Evolutionary conservation across 2,113 vertebrate genomes (phyloP).

Genomic region (Melanerpes aurifrons): DNA sequence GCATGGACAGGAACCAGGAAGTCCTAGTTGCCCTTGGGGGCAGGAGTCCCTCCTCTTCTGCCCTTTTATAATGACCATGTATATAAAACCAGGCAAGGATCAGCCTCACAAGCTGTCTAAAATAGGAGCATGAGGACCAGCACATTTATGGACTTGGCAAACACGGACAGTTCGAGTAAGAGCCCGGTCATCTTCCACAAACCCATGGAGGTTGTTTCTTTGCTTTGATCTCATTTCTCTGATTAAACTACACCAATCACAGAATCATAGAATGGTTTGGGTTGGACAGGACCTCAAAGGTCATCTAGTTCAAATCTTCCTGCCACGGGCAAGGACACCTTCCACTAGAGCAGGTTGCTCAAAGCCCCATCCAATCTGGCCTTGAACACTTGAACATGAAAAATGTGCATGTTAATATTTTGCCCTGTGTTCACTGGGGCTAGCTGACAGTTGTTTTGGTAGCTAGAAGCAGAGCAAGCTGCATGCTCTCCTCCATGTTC

Average conservation of each 20-base stretch:
- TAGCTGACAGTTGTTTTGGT: background rate
- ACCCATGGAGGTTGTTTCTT: background rate
- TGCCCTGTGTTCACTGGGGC: background rate
- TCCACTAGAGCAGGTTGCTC: no score
- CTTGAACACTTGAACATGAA: no score
- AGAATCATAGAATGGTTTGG: no score
- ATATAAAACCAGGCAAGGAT: background rate
- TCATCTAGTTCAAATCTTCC: no score
- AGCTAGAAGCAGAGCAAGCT: background rate
- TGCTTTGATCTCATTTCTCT: accelerated
- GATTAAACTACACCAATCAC: background rate
- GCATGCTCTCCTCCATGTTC: accelerated
- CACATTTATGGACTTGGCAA: background rate
- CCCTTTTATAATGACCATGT: background rate
- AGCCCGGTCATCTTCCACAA: accelerated
- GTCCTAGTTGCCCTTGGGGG: background rate
- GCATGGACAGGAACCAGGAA: background rate
- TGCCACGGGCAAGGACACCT: no score
- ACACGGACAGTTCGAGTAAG: background rate
- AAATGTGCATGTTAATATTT: accelerated
- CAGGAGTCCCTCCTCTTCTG: background rate
- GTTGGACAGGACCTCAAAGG: no score
- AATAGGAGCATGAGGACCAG: background rate
- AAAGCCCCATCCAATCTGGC: no score
- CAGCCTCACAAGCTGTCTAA: background rate